phyloP scores from a whole-genome alignment of 2,888 invertebrate species.

The Lagria hirta region DNA sequence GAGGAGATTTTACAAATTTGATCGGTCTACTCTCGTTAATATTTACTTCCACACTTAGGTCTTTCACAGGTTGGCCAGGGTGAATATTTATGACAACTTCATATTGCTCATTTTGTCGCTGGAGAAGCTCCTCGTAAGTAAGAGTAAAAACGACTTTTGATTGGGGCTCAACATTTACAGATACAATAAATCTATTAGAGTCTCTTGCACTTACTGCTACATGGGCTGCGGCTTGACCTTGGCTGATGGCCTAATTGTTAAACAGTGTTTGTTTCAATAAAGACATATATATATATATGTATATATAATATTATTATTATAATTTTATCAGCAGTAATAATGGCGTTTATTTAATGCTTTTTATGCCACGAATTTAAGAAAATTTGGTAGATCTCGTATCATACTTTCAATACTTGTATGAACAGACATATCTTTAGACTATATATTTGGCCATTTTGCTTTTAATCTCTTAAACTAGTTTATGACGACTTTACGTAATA shows the following conservation, averaged over 20 bases:
- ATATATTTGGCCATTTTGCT: too few species aligned
- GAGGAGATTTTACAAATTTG: constrained; percentile 62
- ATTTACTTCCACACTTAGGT: constrained; percentile 61
- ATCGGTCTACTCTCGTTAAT: constrained; percentile 66
- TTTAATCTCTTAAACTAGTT: too few species aligned
- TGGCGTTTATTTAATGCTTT: too few species aligned
- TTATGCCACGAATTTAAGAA: too few species aligned
- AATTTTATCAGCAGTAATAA: too few species aligned
- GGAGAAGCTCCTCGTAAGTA: constrained; percentile 72
- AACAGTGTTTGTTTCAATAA: too few species aligned
- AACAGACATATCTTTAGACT: too few species aligned
- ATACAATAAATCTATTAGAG: constrained; percentile 69
- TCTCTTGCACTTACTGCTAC: constrained; percentile 66
- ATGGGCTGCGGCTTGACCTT: constrained; percentile 63
- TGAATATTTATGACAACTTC: constrained; percentile 69
- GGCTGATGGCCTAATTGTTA: constrained; percentile 58
- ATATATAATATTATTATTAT: too few species aligned
- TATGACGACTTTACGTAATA: too few species aligned
- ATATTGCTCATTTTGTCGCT: constrained; percentile 65
- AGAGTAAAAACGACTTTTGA: constrained; percentile 67
- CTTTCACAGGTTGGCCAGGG: constrained; percentile 66
- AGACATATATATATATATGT: too few species aligned
- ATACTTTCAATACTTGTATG: too few species aligned
- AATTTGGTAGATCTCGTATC: too few species aligned
- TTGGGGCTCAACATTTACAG: constrained; percentile 66